phyloP scores from a whole-genome alignment of 2,113 vertebrate genomes.

The Amblyopsis rosae region DNA sequence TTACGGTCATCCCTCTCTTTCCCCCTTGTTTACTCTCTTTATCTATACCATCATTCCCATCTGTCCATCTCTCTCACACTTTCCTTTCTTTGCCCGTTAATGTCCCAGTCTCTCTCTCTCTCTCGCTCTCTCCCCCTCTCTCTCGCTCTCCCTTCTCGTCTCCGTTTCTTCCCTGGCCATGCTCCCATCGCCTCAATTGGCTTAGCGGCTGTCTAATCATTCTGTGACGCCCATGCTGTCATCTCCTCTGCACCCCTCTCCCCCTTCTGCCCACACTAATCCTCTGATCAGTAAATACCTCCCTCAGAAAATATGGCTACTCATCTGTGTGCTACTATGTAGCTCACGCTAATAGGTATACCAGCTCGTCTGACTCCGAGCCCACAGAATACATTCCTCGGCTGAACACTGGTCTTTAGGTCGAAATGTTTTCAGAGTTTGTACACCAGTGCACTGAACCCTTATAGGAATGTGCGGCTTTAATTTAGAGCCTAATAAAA shows the following conservation, averaged over 20 bases:
- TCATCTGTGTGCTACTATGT: slow-evolving; percentile 29
- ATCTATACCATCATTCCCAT: slow-evolving; percentile 9
- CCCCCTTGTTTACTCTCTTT: slow-evolving; percentile 17
- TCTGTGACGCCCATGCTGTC: slow-evolving; percentile 67
- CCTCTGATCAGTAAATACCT: slow-evolving; percentile 73
- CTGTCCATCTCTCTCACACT: slow-evolving; percentile 9
- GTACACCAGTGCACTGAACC: slow-evolving; percentile 6
- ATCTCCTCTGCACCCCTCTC: slow-evolving; percentile 46
- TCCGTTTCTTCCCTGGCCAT: slow-evolving; percentile 60
- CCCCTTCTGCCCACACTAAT: slow-evolving; percentile 63
- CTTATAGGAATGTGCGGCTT: not conserved
- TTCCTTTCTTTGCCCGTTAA: not conserved
- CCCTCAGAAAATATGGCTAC: slow-evolving; percentile 39
- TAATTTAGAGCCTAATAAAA: not conserved
- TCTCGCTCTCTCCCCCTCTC: not conserved
- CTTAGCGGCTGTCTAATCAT: slow-evolving; percentile 75
- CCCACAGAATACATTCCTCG: slow-evolving; percentile 14
- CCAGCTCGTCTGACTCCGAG: slow-evolving; percentile 28
- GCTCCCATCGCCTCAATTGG: slow-evolving; percentile 68
- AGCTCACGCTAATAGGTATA: slow-evolving; percentile 38
- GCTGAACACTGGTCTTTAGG: slow-evolving; percentile 8
- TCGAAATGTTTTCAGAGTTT: not conserved
- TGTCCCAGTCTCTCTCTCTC: slow-evolving; percentile 4
- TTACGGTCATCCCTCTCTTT: not conserved
- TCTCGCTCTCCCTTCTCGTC: slow-evolving; percentile 16